phyloP scores from a whole-genome alignment of 1,140 invertebrate genomes.

The Meloidogyne exigua region DNA sequence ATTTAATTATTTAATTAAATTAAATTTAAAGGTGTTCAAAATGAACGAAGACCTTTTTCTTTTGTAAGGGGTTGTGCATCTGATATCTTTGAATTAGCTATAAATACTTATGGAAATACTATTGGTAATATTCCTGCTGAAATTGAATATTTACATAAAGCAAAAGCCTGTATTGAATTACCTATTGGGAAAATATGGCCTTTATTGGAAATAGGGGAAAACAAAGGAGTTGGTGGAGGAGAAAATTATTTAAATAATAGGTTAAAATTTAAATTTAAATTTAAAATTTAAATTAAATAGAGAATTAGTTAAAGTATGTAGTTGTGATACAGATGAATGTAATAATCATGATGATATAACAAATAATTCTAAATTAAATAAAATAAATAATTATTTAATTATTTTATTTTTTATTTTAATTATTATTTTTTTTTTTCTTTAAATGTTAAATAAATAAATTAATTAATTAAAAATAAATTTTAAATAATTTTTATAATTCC shows the following conservation, averaged over 20 bases:
- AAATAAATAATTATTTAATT: background rate
- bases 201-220: slow-evolving; percentile 33
- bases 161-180: slow-evolving; percentile 38
- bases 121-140: slow-evolving; percentile 35
- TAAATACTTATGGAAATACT: background rate
- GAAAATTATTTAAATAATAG: background rate
- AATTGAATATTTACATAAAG: slow-evolving; percentile 42
- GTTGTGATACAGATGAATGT: slow-evolving; percentile 38
- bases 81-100: slow-evolving; percentile 47
- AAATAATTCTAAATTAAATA: background rate
- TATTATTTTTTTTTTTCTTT: background rate
- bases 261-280: background rate
- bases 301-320: slow-evolving; percentile 44
- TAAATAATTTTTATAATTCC: no score
- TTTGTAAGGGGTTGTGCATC: slow-evolving; percentile 50
- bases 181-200: slow-evolving; percentile 43
- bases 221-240: background rate
- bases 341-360: slow-evolving; percentile 34
- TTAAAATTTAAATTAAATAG: background rate
- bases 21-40: slow-evolving; percentile 34
- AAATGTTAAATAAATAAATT: background rate
- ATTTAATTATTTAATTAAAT: background rate
- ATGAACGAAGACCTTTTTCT: slow-evolving; percentile 43
- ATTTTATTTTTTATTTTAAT: background rate
- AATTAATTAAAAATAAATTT: no score